Percentiles rank a stretch among this genome's conserved stretches.
phyloP scores from a whole-genome alignment of 2,888 invertebrate species.

The Lepidocyrtinus sp. region DNA sequence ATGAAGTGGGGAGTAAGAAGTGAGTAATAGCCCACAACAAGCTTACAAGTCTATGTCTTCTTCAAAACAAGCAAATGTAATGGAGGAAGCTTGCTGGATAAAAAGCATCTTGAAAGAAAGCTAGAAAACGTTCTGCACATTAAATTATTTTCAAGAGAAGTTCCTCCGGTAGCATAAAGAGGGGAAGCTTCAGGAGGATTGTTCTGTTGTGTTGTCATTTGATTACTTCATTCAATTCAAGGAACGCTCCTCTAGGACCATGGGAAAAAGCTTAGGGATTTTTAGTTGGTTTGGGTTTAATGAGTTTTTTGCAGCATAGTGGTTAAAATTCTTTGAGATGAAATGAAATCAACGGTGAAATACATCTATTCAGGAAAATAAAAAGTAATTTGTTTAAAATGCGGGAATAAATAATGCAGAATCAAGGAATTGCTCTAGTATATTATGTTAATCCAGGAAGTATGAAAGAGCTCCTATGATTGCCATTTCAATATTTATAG shows the following conservation, averaged over 20 bases:
- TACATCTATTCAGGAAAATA: constrained; percentile 15
- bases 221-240: constrained; percentile 19
- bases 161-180: neutral
- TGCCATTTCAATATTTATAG: too few relatives aligned
- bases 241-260: too few relatives aligned
- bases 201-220: neutral
- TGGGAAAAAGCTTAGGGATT: constrained; percentile 28
- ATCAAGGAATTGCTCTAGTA: too few relatives aligned
- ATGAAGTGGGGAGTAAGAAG: neutral
- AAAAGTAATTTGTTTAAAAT: constrained; percentile 13
- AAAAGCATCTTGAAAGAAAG: constrained; percentile 19
- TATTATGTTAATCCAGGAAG: too few relatives aligned
- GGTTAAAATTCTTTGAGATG: neutral
- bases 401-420: constrained; percentile 19
- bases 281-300: neutral
- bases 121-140: constrained; percentile 3
- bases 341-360: constrained; percentile 2
- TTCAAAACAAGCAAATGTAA: neutral
- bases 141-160: neutral
- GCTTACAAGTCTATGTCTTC: neutral
- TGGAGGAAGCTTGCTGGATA: constrained; percentile 28
- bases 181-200: neutral
- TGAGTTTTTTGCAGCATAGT: neutral
- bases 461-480: too few relatives aligned
- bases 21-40: constrained; percentile 10